Base-by-base conservation (phyloP, 2,113 vertebrate species). In the Burhinus bistriatus region DNA sequence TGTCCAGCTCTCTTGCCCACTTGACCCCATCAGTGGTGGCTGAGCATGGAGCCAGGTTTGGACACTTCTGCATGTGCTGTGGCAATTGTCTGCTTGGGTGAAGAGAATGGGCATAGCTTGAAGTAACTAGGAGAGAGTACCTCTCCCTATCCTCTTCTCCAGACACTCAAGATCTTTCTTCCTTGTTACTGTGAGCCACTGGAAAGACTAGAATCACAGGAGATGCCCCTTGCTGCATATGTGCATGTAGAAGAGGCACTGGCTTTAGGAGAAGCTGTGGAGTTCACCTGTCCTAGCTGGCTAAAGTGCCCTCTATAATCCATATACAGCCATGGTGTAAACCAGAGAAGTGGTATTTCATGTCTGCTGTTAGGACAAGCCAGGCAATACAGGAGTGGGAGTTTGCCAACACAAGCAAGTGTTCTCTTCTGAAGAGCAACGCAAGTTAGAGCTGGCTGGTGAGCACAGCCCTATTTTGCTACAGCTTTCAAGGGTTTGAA, bases 401-500 rank as follows among this genome's bases (percentile, higher is more conserved):
- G 72, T 84, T 89, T 93, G 92, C 85, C 49, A 76, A 57, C 82
- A 71, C 79, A 75, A 94, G 93, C 59, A 90, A 83, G 55, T 78
- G 66, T 70, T 47, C 26, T 82, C 81, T 97, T 94, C 94, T 64
- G 52, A 92, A 96, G 66, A 95, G 86, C 8, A 30, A 90, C 68
- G 49, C 40, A 62, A 93, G 87, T 52, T 44, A n/a, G 87, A 96
- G 69, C 58, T 1, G 13, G 65, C 68, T 94, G 81, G 81, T 89
- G 66, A 78, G 91, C 10, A 12, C 8, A 6, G 27, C 15, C 15
- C 5, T 2, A 12, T 79, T 64, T 72, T 79, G 44, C 40, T 57
- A 9, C 22, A 36, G 2, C 27, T 80, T 78, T 36, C 12, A 71
- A 42, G 34, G 64, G 58, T 68, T 42, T 80, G 66, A 76, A 17